Evolutionary conservation across 1,140 invertebrate genomes (phyloP).

Genomic region (Dreissena polymorpha): DNA sequence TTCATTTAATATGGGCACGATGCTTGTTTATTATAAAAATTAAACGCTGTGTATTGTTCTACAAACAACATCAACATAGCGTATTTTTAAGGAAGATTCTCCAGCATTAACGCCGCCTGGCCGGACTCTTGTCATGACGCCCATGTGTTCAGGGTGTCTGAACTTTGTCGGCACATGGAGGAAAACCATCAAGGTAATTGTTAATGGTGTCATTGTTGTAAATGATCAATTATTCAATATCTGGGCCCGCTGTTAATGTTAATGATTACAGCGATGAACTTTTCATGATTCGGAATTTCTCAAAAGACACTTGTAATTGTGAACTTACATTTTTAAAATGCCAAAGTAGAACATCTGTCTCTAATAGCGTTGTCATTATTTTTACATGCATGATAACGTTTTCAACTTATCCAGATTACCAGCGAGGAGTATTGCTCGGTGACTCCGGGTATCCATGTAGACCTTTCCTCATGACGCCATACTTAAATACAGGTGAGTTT

Average conservation of each 20-base stretch:
- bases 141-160: not conserved
- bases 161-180: not conserved
- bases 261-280: not conserved
- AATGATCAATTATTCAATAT: not conserved
- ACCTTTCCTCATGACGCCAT: slow-evolving; percentile 17
- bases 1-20: no score
- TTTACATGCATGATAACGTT: no score
- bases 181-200: slow-evolving; percentile 20
- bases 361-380: no score
- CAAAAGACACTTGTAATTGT: not conserved
- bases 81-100: not conserved
- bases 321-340: not conserved
- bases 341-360: not conserved
- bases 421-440: slow-evolving; percentile 8
- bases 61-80: no score
- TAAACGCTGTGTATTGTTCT: no score
- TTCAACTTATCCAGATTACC: not conserved
- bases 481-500: not conserved
- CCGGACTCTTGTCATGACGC: slow-evolving; percentile 25
- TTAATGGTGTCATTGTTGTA: not conserved
- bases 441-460: slow-evolving; percentile 21
- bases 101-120: slow-evolving; percentile 1
- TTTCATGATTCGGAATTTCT: not conserved
- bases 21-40: no score
- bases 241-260: not conserved